Evolutionary conservation across 2,113 vertebrate genomes (phyloP).

Genomic region (Dromas ardeola): DNA sequence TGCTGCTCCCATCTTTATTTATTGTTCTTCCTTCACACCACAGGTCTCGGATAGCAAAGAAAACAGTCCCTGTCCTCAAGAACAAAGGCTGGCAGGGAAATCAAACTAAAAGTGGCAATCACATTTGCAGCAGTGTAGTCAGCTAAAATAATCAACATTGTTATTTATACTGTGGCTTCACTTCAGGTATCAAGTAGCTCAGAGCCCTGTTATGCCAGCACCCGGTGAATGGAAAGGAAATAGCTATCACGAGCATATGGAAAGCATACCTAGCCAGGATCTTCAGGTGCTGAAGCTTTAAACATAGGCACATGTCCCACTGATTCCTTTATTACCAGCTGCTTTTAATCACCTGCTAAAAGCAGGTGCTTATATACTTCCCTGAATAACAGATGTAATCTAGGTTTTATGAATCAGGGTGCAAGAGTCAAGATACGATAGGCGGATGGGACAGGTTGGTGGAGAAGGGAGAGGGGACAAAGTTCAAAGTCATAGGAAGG

Average conservation of each 20-base stretch:
- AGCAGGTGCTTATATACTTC: background rate
- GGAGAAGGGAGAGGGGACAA: background rate
- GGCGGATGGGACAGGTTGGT: background rate
- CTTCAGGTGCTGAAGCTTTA: conserved; percentile 29
- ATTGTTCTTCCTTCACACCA: background rate
- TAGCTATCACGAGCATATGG: background rate
- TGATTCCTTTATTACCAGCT: background rate
- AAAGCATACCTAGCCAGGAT: background rate
- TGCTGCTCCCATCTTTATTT: background rate
- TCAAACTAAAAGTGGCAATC: background rate
- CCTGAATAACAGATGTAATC: background rate
- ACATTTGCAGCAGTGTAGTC: background rate
- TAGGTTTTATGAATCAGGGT: accelerated
- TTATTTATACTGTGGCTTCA: background rate
- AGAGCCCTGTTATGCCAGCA: background rate
- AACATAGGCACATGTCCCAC: background rate
- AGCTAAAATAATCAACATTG: background rate
- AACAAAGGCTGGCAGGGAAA: background rate
- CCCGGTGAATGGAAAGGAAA: background rate
- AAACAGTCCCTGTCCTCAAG: background rate
- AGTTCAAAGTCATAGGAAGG: background rate
- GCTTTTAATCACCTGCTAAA: conserved; percentile 5
- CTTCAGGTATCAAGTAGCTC: background rate
- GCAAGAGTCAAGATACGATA: background rate
- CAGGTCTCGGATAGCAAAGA: background rate